Conservation (phyloP, 1,140 invertebrate species). For the Lepidurus arcticus region DNA sequence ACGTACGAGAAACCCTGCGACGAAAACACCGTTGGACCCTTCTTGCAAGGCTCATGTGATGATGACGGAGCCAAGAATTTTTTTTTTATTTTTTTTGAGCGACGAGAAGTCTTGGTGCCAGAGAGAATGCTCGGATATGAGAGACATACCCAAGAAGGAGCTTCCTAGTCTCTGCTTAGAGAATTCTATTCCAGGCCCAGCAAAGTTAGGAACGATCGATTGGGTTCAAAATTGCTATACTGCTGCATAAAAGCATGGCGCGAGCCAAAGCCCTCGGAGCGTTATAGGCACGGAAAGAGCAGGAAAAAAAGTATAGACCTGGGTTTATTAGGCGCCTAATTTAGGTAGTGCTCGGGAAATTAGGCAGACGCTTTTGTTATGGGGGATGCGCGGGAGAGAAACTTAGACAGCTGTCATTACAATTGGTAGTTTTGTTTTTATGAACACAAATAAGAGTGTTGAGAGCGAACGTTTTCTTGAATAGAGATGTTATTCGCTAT, state of each 20-base stretch:
- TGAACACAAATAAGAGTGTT: neutral
- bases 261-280: neutral
- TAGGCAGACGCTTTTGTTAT: neutral
- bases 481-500: no score
- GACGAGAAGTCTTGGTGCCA: neutral
- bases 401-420: neutral
- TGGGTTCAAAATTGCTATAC: neutral
- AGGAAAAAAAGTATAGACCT: neutral
- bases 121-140: neutral
- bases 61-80: neutral
- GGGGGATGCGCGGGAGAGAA: neutral
- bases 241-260: neutral
- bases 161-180: neutral
- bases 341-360: conserved; percentile 17
- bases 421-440: neutral
- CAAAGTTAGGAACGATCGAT: conserved; percentile 13
- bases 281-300: neutral
- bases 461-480: no score
- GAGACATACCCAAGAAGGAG: neutral
- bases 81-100: neutral
- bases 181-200: conserved; percentile 2
- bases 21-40: neutral
- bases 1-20: conserved; percentile 14
- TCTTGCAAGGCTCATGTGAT: neutral
- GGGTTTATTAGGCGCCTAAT: neutral